A percentile compares a stretch with the other conserved stretches of the same genome.
Evolutionary conservation across 2,797 vertebrate species (phyloP).

Genomic region (Myotis pilosus): DNA sequence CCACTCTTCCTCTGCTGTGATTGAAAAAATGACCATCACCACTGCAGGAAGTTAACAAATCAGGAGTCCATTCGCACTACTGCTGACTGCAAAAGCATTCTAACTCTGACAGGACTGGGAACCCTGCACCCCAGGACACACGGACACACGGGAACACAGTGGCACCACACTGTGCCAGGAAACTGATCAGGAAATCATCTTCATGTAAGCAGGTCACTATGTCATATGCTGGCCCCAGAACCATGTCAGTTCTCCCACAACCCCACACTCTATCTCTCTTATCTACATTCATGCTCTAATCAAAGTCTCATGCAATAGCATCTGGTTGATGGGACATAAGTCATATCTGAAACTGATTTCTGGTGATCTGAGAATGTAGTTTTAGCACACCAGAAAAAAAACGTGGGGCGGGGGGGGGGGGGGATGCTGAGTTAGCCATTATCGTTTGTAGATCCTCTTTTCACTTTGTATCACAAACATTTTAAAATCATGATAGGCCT

Average conservation of each 20-base stretch:
- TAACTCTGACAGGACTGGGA: neutral
- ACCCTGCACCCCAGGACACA: neutral
- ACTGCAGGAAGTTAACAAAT: neutral
- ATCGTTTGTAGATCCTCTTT: neutral
- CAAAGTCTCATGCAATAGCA: neutral
- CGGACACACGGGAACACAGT: neutral
- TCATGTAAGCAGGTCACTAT: neutral
- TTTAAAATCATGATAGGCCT: neutral
- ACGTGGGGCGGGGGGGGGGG: neutral
- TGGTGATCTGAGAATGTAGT: neutral
- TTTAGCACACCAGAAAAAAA: neutral
- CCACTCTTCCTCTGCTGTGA: neutral
- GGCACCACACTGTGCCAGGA: neutral
- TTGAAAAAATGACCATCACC: neutral
- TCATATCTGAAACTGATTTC: neutral
- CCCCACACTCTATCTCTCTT: neutral
- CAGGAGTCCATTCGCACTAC: neutral
- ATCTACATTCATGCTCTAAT: neutral
- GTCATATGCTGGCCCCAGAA: neutral
- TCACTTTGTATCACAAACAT: neutral
- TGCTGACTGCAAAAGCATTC: neutral
- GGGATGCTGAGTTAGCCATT: neutral
- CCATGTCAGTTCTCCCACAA: neutral
- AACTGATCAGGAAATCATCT: neutral
- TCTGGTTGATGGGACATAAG: neutral